Evolutionary conservation across 2,888 invertebrate species (phyloP).

Genomic region (Cheilosia pagana): DNA sequence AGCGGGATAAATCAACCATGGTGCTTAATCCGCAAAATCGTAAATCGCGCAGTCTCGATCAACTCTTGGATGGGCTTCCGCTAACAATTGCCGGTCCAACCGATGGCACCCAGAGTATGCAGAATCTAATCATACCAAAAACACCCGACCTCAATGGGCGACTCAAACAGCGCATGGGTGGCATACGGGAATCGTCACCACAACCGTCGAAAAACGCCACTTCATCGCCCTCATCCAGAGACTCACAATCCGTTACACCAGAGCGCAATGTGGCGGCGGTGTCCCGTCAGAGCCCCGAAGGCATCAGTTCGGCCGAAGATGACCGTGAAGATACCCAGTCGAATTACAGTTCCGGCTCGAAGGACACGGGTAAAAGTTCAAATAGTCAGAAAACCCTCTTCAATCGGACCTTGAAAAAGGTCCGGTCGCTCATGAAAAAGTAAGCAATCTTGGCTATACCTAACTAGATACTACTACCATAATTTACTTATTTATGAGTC

Average conservation of each 20-base stretch:
- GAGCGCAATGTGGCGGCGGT: conserved; percentile 76
- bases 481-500: conserved; percentile 43
- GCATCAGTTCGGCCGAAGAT: conserved; percentile 83
- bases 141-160: conserved; percentile 76
- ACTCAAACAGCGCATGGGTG: conserved; percentile 68
- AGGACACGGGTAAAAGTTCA: conserved; percentile 75
- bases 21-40: conserved; percentile 81
- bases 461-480: conserved; percentile 70
- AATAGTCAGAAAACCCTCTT: conserved; percentile 88
- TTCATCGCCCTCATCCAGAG: conserved; percentile 76
- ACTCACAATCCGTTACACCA: conserved; percentile 81
- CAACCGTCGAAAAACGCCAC: conserved; percentile 47
- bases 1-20: conserved; percentile 79
- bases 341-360: conserved; percentile 76
- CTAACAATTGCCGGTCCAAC: conserved; percentile 80
- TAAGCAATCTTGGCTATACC: conserved; percentile 80
- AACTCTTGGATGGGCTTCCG: conserved; percentile 84
- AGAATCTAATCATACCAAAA: conserved; percentile 80
- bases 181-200: conserved; percentile 44
- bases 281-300: conserved; percentile 82
- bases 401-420: conserved; percentile 93
- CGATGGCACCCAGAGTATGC: conserved; percentile 83
- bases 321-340: conserved; percentile 81
- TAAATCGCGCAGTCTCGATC: conserved; percentile 87
- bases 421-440: conserved; percentile 89